These are phyloP conservation scores for Eunapius fragilis DNA, from an alignment of 37 sponge, comb jelly and placozoan genomes.

Conservation along the genomic window DNA sequence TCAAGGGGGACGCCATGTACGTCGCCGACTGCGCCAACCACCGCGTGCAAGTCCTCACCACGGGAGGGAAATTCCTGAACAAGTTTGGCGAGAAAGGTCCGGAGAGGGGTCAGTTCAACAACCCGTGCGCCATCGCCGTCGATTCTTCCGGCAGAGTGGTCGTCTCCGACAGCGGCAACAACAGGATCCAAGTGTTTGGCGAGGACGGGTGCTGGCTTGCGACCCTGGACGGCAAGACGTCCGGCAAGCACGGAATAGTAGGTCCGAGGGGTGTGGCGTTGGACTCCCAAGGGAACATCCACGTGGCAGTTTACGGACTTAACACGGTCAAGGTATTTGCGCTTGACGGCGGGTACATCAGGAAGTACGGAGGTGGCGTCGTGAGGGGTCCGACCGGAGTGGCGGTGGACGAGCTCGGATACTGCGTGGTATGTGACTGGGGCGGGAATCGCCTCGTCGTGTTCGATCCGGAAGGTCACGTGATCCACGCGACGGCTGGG, in stretches of 20 bases:
- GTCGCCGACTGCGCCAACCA: not conserved
- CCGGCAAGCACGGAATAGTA: not conserved
- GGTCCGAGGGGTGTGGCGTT: slow-evolving; percentile 22
- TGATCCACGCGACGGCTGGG: not conserved
- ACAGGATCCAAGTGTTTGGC: not conserved
- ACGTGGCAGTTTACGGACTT: slow-evolving; percentile 19
- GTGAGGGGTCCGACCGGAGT: slow-evolving; percentile 13
- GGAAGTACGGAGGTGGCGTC: slow-evolving; percentile 6
- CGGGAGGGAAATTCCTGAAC: not conserved
- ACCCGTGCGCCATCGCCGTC: not conserved
- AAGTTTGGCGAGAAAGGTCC: not conserved
- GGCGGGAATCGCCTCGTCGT: slow-evolving; percentile 15
- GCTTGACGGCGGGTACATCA: not conserved
- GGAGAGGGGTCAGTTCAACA: not conserved
- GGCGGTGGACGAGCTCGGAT: slow-evolving; percentile 15
- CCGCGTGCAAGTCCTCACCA: not conserved
- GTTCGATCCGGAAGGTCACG: slow-evolving; percentile 15
- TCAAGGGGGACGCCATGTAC: not conserved
- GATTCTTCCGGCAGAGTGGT: not conserved
- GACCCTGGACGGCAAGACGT: not conserved
- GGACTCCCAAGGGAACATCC: slow-evolving; percentile 10
- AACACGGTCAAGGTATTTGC: slow-evolving; percentile 20
- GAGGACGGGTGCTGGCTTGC: not conserved
- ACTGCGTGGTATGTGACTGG: slow-evolving; percentile 19
- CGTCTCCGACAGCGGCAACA: not conserved